Base-by-base conservation (phyloP, 1,140 invertebrate species). In the Drosophila arizonae region DNA sequence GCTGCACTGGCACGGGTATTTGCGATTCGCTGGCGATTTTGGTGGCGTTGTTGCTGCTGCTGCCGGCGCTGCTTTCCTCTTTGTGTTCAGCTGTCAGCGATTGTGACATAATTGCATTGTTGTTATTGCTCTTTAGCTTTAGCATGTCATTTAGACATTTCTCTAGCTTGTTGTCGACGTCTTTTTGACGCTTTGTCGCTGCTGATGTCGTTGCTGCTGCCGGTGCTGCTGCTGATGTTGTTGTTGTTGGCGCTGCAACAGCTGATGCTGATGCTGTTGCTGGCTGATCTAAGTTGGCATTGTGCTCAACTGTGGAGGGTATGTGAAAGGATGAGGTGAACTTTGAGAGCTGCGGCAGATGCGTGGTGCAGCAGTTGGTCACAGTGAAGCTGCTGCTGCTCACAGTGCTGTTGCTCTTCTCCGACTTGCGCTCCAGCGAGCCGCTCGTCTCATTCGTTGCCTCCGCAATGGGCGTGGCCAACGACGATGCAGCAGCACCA, bases 321-420 rank as follows among this genome's bases (percentile, higher is more conserved):
- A 91, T 91, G 50, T 91, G 90, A 81, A 91, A 91, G 39, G 86
- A 88, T n/a, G 90, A 91, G 54, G 90, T 91, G 46, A 91, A 86
- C 72, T 91, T 91, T 4, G 90, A 91, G 13, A 91, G 72, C 52
- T 91, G 90, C 13, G 90, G 90, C 78, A 91, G 55, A 68, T 91
- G 90, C 10, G 90, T 91, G 54, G 82, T 79, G 50, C 90, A 91
- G 50, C 90, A 91, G 58, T 91, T 91, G 56, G 90, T 91, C 48
- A 86, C 81, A 30, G 90, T 91, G 11, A 91, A 76, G 65, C 90
- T 91, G 48, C 76, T 88, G n/a, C 82, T 91, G 57, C 90, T 91
- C 26, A 91, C 77, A 2, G 86, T 91, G 48, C 90, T 91, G 48
- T 91, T 91, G 70, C 90, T 91, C 56, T 91, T 91, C 61, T 90